Conservation (phyloP, 1,140 invertebrate species). For the Conus ventricosus region DNA sequence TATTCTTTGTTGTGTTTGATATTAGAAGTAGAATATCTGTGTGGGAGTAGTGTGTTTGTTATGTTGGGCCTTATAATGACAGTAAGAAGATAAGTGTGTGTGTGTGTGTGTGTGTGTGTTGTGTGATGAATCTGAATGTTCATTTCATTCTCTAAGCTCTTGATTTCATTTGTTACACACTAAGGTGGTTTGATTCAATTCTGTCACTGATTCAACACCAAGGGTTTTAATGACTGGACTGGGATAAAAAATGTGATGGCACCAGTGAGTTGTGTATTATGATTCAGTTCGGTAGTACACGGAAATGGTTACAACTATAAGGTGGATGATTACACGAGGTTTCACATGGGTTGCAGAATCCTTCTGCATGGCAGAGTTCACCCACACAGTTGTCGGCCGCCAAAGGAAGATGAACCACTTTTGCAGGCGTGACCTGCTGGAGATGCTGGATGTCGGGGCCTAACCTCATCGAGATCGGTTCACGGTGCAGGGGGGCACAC, state of each 20-base stretch:
- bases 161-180: background rate
- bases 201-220: background rate
- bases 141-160: no score
- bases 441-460: constrained; percentile 91
- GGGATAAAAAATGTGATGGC: background rate
- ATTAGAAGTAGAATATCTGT: no score
- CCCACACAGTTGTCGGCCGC: constrained; percentile 43
- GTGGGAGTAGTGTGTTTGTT: no score
- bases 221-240: background rate
- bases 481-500: constrained; percentile 83
- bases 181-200: background rate
- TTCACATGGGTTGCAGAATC: background rate
- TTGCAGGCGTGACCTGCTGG: constrained; percentile 88
- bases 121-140: no score
- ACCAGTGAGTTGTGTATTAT: background rate
- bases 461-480: constrained; percentile 85
- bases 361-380: constrained; percentile 34
- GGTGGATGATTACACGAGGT: no score
- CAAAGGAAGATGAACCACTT: constrained; percentile 67
- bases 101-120: no score
- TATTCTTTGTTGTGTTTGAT: no score
- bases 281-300: background rate
- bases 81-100: no score
- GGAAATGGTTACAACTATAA: background rate
- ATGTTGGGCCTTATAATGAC: no score